Percentiles rank a stretch among this genome's conserved stretches.
phyloP scores from a whole-genome alignment of 1,140 invertebrate species.

The Trichonephila inaurata region DNA sequence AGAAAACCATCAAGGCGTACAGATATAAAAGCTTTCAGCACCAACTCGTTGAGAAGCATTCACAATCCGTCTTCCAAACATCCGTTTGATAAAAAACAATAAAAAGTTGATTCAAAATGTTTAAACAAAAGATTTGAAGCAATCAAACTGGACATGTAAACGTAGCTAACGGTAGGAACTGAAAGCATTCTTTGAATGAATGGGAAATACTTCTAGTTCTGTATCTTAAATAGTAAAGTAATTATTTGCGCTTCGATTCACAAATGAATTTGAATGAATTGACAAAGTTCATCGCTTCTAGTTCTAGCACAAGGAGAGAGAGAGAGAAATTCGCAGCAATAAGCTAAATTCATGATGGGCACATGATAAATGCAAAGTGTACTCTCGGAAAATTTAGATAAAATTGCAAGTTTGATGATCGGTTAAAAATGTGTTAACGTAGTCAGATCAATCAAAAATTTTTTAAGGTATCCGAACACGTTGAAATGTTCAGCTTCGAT shows the following conservation, averaged over 20 bases:
- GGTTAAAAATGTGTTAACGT: too few relatives aligned
- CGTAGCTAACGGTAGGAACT: background rate
- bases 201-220: background rate
- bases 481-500: too few relatives aligned
- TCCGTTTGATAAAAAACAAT: slow-evolving; percentile 49
- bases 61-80: slow-evolving; percentile 54
- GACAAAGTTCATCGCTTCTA: background rate
- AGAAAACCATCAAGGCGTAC: background rate
- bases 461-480: too few relatives aligned
- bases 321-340: too few relatives aligned
- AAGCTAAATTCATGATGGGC: too few relatives aligned
- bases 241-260: slow-evolving; percentile 7
- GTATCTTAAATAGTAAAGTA: background rate
- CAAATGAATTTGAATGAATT: background rate
- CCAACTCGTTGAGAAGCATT: background rate
- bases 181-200: background rate
- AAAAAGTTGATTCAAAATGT: background rate
- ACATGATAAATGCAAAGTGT: too few relatives aligned
- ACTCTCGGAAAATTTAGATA: too few relatives aligned
- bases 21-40: background rate
- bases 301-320: background rate
- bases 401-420: too few relatives aligned
- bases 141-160: slow-evolving; percentile 16
- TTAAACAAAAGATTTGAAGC: slow-evolving; percentile 32
- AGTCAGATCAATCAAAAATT: too few relatives aligned